phyloP scores from a whole-genome alignment of 2,797 vertebrate genomes.

The Coregonus ussuriensis region DNA sequence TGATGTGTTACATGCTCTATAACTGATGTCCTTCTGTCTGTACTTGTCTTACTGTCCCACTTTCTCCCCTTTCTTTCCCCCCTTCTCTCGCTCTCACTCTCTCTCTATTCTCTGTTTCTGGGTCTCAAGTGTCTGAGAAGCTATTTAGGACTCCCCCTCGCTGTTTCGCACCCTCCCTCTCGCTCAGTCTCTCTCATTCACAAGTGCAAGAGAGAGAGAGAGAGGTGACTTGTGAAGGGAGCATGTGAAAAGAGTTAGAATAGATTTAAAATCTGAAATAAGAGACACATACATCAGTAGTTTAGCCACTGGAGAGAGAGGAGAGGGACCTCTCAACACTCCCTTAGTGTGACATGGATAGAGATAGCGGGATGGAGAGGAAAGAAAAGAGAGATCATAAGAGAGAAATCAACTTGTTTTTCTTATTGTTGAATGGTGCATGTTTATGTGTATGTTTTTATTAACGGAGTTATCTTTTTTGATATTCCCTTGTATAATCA shows the following conservation, averaged over 20 bases:
- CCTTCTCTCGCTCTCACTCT: neutral
- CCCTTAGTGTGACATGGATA: conserved; percentile 5
- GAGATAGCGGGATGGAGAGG: neutral
- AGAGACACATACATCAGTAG: no score
- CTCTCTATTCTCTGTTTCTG: conserved; percentile 23
- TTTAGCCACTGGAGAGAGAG: neutral
- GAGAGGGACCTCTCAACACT: neutral
- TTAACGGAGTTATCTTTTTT: neutral
- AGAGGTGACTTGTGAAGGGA: neutral
- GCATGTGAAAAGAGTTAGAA: neutral
- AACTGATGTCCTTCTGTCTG: neutral
- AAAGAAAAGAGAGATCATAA: neutral
- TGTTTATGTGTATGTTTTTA: conserved; percentile 4
- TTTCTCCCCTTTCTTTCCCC: conserved; percentile 41
- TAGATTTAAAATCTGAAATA: no score
- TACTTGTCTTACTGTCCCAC: conserved; percentile 1
- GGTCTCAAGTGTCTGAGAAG: conserved; percentile 6
- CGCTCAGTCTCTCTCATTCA: conserved; percentile 11
- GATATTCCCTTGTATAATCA: neutral
- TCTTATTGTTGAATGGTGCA: neutral
- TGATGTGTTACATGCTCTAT: neutral
- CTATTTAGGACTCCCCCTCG: conserved; percentile 18
- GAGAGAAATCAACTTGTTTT: neutral
- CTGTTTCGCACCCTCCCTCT: conserved; percentile 14
- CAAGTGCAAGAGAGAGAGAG: neutral